A percentile compares a stretch with the other conserved stretches of the same genome.
Evolutionary conservation across 2,113 vertebrate genomes (phyloP).

Genomic region (Entelurus aequoreus): DNA sequence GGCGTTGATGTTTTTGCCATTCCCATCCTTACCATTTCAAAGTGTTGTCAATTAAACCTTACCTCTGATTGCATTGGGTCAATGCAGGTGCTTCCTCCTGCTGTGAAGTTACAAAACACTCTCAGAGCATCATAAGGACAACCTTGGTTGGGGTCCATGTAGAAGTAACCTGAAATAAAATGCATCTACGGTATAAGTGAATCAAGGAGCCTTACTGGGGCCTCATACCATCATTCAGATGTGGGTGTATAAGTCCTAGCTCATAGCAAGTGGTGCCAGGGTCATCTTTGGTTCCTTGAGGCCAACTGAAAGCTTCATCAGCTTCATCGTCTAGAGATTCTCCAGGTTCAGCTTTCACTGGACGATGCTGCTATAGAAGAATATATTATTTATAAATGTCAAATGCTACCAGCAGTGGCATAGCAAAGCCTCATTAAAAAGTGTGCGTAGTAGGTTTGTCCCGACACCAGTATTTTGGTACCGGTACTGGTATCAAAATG

Average conservation of each 20-base stretch:
- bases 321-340: conserved; percentile 23
- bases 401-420: not conserved
- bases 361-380: conserved; percentile 21
- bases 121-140: conserved; percentile 66
- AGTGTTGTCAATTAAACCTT: not conserved
- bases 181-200: not conserved
- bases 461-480: too few relatives aligned
- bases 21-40: not conserved
- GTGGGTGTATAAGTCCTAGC: conserved; percentile 57
- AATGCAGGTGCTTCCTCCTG: conserved; percentile 72
- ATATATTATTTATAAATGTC: conserved; percentile 3
- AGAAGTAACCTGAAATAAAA: conserved; percentile 65
- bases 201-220: not conserved
- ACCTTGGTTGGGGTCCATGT: conserved; percentile 75
- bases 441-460: not conserved
- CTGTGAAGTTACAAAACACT: conserved; percentile 75
- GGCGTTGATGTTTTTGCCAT: not conserved
- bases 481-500: too few relatives aligned
- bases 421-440: not conserved
- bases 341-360: conserved; percentile 13
- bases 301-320: conserved; percentile 33
- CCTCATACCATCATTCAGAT: conserved; percentile 63
- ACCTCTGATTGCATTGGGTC: conserved; percentile 61
- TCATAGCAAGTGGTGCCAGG: conserved; percentile 72
- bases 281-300: conserved; percentile 58